Evolutionary conservation across 2,888 invertebrate genomes (phyloP).

Genomic region (Cheilosia soror): DNA sequence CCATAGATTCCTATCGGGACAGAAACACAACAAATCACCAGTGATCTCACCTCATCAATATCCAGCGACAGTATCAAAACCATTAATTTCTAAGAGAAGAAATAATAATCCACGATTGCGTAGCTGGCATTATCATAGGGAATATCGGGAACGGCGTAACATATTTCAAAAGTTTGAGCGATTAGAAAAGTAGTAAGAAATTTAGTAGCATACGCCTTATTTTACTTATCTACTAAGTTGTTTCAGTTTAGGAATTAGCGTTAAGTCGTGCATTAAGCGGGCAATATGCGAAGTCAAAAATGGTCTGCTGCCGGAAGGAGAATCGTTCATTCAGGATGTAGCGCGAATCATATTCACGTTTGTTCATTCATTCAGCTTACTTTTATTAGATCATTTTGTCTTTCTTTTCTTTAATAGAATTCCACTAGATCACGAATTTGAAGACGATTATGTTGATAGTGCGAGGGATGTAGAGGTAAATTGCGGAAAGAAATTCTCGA

Average conservation of each 20-base stretch:
- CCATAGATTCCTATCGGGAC: no score
- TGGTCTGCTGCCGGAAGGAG: conserved; percentile 86
- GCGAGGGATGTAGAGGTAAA: not conserved
- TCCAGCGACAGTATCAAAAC: not conserved
- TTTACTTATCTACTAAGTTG: not conserved
- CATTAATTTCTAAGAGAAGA: not conserved
- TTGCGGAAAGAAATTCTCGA: conserved; percentile 18
- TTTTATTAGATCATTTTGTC: not conserved
- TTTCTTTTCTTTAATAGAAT: conserved; percentile 5
- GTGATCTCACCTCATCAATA: not conserved
- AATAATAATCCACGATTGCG: conserved; percentile 56
- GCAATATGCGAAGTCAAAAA: conserved; percentile 88
- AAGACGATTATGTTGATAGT: conserved; percentile 7
- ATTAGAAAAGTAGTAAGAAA: conserved; percentile 79
- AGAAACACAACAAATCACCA: no score
- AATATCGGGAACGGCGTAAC: conserved; percentile 80
- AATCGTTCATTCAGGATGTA: conserved; percentile 88
- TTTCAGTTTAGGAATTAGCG: conserved; percentile 79
- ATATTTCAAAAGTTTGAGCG: conserved; percentile 80
- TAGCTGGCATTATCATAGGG: conserved; percentile 79
- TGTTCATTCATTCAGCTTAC: conserved; percentile 71
- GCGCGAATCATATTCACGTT: conserved; percentile 88
- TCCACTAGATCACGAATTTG: conserved; percentile 11
- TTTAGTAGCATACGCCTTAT: not conserved
- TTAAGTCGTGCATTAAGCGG: conserved; percentile 86